Conservation (phyloP, 2,888 invertebrate species). For the Drosophila koepferae region DNA sequence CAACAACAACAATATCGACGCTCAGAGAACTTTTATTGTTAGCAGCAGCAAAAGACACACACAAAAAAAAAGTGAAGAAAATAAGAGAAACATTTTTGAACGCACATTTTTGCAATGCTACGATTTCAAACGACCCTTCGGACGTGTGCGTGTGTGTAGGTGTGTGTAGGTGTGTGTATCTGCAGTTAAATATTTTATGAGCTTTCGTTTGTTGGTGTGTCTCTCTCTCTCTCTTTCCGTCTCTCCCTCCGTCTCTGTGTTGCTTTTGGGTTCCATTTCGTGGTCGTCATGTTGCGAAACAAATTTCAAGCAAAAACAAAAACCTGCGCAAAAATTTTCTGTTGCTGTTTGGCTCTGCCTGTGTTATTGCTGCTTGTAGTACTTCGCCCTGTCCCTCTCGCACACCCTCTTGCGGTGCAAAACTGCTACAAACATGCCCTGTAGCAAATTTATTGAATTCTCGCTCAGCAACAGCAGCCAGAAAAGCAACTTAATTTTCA, state of each 20-base stretch:
- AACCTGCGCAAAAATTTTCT: constrained; percentile 57
- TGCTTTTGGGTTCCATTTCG: constrained; percentile 44
- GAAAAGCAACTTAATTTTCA: constrained; percentile 73
- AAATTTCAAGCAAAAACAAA: constrained; percentile 14
- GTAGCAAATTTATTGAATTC: constrained; percentile 75
- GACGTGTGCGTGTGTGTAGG: constrained; percentile 15
- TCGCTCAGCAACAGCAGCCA: constrained; percentile 57
- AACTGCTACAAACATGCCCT: constrained; percentile 40
- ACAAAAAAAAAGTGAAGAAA: constrained; percentile 14
- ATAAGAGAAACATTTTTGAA: constrained; percentile 42
- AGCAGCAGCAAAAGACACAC: constrained; percentile 35
- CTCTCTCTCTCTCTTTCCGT: background rate
- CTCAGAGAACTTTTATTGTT: constrained; percentile 55
- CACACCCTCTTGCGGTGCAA: background rate
- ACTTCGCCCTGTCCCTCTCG: background rate
- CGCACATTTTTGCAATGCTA: constrained; percentile 57
- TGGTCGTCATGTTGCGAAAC: constrained; percentile 57
- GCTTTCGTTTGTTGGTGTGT: constrained; percentile 32
- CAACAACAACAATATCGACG: constrained; percentile 23
- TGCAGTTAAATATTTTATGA: constrained; percentile 64
- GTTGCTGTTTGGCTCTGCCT: constrained; percentile 45
- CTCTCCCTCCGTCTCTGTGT: constrained; percentile 13
- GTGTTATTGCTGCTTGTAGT: constrained; percentile 46
- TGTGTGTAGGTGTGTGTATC: constrained; percentile 20
- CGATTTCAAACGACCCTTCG: constrained; percentile 51